These are phyloP conservation scores for Pseudopipra pipra DNA, from an alignment of 2,113 vertebrate species.

Conservation along the genomic window DNA sequence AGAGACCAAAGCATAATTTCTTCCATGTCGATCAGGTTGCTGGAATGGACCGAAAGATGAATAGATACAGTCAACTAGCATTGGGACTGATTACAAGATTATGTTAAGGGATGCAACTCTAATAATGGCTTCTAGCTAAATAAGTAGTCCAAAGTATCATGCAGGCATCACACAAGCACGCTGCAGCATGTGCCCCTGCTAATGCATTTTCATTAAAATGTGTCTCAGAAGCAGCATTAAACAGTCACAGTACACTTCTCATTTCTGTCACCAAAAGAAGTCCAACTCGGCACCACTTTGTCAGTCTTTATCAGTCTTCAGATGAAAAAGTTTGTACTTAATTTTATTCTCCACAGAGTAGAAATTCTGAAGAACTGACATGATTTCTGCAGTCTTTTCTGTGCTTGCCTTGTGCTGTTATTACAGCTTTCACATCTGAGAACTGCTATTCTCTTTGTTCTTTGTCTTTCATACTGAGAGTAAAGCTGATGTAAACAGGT, in stretches of 20 bases:
- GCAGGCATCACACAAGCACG: background rate
- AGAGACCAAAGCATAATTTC: conserved; percentile 47
- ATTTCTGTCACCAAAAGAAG: background rate
- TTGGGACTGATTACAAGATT: background rate
- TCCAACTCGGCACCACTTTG: background rate
- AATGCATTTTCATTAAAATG: background rate
- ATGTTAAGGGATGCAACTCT: background rate
- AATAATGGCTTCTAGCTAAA: background rate
- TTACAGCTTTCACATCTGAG: background rate
- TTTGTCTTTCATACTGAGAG: background rate
- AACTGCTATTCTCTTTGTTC: background rate
- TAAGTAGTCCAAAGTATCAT: background rate
- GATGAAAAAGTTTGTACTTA: background rate
- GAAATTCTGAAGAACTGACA: background rate
- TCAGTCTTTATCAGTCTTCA: background rate
- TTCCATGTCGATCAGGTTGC: background rate
- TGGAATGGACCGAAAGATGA: background rate
- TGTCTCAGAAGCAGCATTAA: background rate
- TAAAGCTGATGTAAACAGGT: background rate
- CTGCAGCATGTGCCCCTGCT: background rate
- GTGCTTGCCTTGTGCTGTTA: background rate
- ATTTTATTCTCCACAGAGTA: background rate
- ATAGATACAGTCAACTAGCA: background rate
- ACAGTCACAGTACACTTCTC: background rate
- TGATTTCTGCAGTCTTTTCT: background rate